Base-by-base conservation (phyloP, 2,888 invertebrate genomes). In the Lysandra coridon region DNA sequence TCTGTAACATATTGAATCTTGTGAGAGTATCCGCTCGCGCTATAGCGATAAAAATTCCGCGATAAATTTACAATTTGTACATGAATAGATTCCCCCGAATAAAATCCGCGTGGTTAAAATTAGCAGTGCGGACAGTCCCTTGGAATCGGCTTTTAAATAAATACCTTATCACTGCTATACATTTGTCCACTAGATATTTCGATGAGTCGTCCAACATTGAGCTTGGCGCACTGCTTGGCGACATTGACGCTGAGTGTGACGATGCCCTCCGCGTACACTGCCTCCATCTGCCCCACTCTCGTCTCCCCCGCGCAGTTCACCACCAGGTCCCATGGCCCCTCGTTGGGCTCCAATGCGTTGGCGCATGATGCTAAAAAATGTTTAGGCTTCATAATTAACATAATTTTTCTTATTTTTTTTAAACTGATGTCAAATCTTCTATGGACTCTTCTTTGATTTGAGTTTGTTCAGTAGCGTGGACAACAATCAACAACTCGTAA, bases 221-320 rank as follows among this genome's bases (percentile, higher is more conserved):
- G 95, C 83, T 95, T 95, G 4, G 96, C 96, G 49, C 98, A 97
- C 88, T 97, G 96, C 82, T 95, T 95, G 14, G 98, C 98, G 90
- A 98, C 98, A 87, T 98, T 98, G 64, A 96, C 86, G 89, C 98
- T 98, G 62, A 99, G 94, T 84, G 97, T 97, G 81, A 96, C 95
- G 83, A 98, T 97, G 17, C 99, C 98, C 89, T 99, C 98, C 84
- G 97, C 96, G 91, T 98, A 99, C 33, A 99, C 98, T 2, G 98
- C 97, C 88, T 98, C 98, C 14, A 97, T 97, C 93, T 98, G 98
- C 23, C 98, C 97, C 80, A 96, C 96, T 88, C 98, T 97, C 4
- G 98, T 98, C 92, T 99, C 99, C 2, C 97, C 98, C 1, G 98
- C 98, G 89, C 98, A 97, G 92, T 99, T 99, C 81, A 98, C 96